Percentiles rank a stretch among this genome's conserved stretches.
Evolutionary conservation across 1,140 invertebrate species (phyloP).

Genomic region (Nylanderia fulva): DNA sequence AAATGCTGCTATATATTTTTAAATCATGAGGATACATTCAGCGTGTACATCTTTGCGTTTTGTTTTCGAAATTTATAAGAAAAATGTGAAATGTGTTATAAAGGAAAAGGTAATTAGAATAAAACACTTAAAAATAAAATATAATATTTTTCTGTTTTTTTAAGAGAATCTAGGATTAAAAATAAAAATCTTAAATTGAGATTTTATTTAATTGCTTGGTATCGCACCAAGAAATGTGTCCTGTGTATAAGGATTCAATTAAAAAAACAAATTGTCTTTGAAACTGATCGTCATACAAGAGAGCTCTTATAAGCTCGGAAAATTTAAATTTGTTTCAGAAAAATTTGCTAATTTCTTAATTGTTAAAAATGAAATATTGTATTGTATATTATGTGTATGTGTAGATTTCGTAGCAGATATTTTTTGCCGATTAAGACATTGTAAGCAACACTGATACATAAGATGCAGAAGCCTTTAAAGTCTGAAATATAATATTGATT

Average conservation of each 20-base stretch:
- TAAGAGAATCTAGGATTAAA: no score
- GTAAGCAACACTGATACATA: conserved; percentile 53
- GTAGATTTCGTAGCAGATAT: not conserved
- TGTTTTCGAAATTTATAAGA: conserved; percentile 10
- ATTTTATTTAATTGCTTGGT: no score
- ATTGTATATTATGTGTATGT: not conserved
- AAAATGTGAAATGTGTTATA: not conserved
- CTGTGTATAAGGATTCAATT: no score
- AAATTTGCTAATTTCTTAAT: no score
- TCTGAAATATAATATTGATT: conserved; percentile 41
- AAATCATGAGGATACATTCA: not conserved
- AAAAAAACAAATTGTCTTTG: no score
- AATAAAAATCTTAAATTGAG: no score
- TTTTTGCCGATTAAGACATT: conserved; percentile 44
- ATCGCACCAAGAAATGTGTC: no score
- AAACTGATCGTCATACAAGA: no score
- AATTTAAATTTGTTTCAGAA: no score
- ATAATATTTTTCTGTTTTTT: not conserved
- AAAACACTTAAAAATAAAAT: conserved; percentile 18
- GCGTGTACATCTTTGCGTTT: not conserved
- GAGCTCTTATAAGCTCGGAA: no score
- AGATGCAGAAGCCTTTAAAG: conserved; percentile 60
- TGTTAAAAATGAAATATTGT: no score
- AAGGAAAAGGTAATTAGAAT: not conserved
- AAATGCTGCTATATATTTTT: conserved; percentile 40